These are phyloP conservation scores for Rynchops niger DNA, from an alignment of 2,113 vertebrate genomes.

Conservation along the genomic window DNA sequence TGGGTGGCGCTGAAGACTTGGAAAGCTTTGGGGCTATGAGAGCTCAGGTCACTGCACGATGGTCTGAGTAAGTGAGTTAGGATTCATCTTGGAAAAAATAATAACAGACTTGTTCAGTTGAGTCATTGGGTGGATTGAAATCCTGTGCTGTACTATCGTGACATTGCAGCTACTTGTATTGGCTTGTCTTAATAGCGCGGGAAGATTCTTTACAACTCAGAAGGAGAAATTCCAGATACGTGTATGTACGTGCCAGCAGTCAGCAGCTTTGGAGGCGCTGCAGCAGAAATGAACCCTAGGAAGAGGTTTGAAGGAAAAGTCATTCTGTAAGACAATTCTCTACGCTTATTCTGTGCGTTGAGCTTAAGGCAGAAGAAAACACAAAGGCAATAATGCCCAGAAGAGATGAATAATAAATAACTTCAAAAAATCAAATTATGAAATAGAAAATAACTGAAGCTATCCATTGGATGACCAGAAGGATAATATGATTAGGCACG, in stretches of 20 bases:
- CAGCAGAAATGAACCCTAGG: not conserved
- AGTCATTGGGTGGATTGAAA: not conserved
- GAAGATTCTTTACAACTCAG: fast-evolving
- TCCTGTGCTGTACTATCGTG: fast-evolving
- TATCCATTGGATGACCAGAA: not conserved
- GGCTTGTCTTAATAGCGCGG: fast-evolving
- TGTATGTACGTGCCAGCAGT: not conserved
- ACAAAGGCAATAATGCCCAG: not conserved
- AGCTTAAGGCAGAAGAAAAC: not conserved
- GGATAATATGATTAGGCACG: too few species aligned
- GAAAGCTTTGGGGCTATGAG: not conserved
- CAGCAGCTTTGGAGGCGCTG: not conserved
- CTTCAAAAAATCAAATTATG: not conserved
- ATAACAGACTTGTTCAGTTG: too few species aligned
- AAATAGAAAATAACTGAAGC: not conserved
- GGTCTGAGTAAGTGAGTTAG: fast-evolving
- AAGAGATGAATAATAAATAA: not conserved
- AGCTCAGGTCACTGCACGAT: fast-evolving
- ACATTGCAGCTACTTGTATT: not conserved
- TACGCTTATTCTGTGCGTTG: too few species aligned
- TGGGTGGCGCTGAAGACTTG: not conserved
- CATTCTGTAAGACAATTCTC: not conserved
- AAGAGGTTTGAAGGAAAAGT: not conserved
- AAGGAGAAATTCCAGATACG: fast-evolving
- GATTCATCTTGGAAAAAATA: not conserved